Evolutionary conservation across 2,888 invertebrate species (phyloP).

Genomic region (Eumerus sabulonum): DNA sequence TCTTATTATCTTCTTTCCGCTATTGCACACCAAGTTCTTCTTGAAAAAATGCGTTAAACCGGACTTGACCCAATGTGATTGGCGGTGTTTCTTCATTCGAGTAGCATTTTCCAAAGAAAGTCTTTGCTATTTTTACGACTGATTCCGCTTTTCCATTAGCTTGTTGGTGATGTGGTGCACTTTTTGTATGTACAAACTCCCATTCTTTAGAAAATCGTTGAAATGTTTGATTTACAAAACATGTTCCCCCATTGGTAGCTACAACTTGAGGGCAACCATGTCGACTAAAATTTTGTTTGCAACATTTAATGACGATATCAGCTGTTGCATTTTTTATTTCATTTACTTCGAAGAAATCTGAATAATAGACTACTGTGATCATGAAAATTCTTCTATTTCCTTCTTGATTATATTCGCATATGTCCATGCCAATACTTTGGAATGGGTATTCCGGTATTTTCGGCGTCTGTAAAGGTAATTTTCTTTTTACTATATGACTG

Average conservation of each 20-base stretch:
- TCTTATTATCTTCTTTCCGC: too few relatives aligned
- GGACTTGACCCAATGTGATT: too few relatives aligned
- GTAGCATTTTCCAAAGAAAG: too few relatives aligned
- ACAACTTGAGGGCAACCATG: conserved; percentile 33
- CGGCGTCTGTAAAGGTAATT: too few relatives aligned
- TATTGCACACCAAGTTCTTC: too few relatives aligned
- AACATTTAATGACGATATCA: conserved; percentile 14
- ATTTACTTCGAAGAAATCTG: conserved; percentile 51
- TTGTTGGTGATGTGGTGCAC: conserved; percentile 40
- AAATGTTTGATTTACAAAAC: conserved; percentile 9
- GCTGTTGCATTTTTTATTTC: conserved; percentile 23
- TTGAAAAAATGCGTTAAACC: too few relatives aligned
- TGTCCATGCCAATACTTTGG: conserved; percentile 36
- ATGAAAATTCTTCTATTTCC: too few relatives aligned
- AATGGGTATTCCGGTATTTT: conserved; percentile 36
- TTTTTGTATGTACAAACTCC: too few relatives aligned
- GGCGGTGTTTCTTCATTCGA: too few relatives aligned
- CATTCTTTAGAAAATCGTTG: conserved; percentile 1
- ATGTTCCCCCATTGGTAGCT: conserved; percentile 15
- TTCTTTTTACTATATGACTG: too few relatives aligned
- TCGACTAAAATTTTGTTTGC: conserved; percentile 42
- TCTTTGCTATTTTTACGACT: conserved; percentile 20
- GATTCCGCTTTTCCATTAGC: conserved; percentile 41
- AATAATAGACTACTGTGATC: conserved; percentile 43
- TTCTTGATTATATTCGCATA: conserved; percentile 34